phyloP scores from a whole-genome alignment of 2,888 invertebrate genomes.

The Buathra laborator region DNA sequence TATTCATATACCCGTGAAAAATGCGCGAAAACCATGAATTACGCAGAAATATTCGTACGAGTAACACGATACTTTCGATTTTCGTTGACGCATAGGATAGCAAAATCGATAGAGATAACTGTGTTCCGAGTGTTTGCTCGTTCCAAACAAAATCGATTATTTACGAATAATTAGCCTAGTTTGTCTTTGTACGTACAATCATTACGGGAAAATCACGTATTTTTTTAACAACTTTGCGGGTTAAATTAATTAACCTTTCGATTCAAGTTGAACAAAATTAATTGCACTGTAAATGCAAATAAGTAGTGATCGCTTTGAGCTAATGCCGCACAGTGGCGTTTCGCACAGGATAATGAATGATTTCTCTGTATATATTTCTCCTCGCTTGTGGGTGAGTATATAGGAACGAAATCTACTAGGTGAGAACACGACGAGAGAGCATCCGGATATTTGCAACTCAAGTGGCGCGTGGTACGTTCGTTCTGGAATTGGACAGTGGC shows the following conservation, averaged over 20 bases:
- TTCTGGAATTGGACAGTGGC: conserved; percentile 34
- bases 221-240: background rate
- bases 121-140: background rate
- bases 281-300: background rate
- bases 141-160: background rate
- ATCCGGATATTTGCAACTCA: conserved; percentile 50
- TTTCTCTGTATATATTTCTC: background rate
- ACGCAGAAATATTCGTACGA: background rate
- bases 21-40: background rate
- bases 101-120: background rate
- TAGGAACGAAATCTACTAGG: background rate
- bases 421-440: conserved; percentile 18
- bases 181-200: background rate
- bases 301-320: background rate
- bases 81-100: no score
- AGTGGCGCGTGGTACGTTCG: conserved; percentile 40
- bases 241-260: background rate
- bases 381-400: background rate
- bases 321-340: background rate
- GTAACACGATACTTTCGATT: no score
- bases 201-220: background rate
- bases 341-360: background rate
- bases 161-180: background rate
- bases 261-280: background rate
- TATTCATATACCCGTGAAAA: background rate